phyloP scores from a whole-genome alignment of 1,140 invertebrate species.

The Latrodectus geometricus region DNA sequence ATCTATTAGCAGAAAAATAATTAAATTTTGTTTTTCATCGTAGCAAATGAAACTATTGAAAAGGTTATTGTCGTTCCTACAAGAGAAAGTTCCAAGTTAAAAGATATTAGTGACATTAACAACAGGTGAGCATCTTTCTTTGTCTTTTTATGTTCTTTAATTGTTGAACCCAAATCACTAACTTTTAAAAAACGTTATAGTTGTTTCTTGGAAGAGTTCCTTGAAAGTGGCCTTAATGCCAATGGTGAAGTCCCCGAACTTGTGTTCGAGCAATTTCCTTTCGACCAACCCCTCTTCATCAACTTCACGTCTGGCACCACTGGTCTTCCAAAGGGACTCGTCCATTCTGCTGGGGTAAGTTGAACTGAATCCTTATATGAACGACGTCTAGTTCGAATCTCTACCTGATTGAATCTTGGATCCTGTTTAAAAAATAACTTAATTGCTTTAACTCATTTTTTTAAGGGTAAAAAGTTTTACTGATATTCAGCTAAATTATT shows the following conservation, averaged over 20 bases:
- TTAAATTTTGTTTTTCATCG: neutral
- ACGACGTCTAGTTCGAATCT: neutral
- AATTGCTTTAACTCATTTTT: too few relatives aligned
- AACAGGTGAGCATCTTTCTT: conserved; percentile 23
- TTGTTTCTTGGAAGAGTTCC: conserved; percentile 67
- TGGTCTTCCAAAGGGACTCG: conserved; percentile 76
- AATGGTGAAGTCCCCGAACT: conserved; percentile 66
- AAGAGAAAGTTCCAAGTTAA: conserved; percentile 37
- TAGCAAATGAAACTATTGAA: conserved; percentile 31
- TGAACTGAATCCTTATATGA: neutral
- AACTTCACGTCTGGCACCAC: conserved; percentile 77
- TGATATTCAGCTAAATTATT: too few relatives aligned
- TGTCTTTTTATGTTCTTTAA: neutral
- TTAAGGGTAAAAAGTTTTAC: too few relatives aligned
- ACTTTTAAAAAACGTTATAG: neutral
- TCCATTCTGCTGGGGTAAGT: conserved; percentile 75
- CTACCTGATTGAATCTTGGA: neutral
- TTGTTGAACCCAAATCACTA: neutral
- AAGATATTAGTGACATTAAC: conserved; percentile 22
- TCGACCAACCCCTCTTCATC: conserved; percentile 76
- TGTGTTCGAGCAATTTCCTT: conserved; percentile 74
- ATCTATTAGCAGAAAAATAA: too few relatives aligned
- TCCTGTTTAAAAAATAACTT: neutral
- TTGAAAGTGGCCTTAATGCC: conserved; percentile 60
- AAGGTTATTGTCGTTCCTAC: conserved; percentile 49